phyloP scores from a whole-genome alignment of 1,140 invertebrate species.

The Drosophila yakuba region DNA sequence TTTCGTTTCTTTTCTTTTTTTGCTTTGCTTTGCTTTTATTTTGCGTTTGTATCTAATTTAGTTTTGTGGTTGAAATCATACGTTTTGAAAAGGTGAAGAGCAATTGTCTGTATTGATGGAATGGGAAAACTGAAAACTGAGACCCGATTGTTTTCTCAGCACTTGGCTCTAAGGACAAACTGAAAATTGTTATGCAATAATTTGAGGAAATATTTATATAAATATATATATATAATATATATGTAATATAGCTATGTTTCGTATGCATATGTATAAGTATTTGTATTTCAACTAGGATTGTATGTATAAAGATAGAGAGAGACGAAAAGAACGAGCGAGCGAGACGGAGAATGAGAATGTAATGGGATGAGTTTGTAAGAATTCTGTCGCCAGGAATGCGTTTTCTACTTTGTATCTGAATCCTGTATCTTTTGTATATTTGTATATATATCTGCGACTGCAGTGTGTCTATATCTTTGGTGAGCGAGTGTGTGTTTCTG shows the following conservation, averaged over 20 bases:
- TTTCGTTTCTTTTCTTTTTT: constrained; percentile 6
- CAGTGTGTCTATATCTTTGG: constrained; percentile 3
- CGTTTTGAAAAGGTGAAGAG: constrained; percentile 46
- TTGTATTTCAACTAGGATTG: constrained; percentile 24
- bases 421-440: constrained; percentile 14
- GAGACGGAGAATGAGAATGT: constrained; percentile 28
- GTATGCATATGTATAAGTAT: constrained; percentile 17
- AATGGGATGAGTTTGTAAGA: constrained; percentile 22
- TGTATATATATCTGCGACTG: constrained; percentile 12
- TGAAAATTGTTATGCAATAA: constrained; percentile 57
- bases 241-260: constrained; percentile 40
- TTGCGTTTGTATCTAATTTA: constrained; percentile 36
- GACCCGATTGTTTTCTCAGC: constrained; percentile 41
- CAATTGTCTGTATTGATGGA: constrained; percentile 38
- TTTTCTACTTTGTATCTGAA: constrained; percentile 29
- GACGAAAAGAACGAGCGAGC: constrained; percentile 12
- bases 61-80: constrained; percentile 50
- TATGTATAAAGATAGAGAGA: constrained; percentile 18
- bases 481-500: constrained; percentile 15
- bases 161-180: constrained; percentile 41
- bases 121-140: constrained; percentile 34
- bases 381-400: constrained; percentile 26
- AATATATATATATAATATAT: constrained; percentile 31
- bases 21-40: constrained; percentile 16
- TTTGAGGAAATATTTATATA: constrained; percentile 62